Base-by-base conservation (phyloP, 2,797 vertebrate genomes). In the Huso huso region DNA sequence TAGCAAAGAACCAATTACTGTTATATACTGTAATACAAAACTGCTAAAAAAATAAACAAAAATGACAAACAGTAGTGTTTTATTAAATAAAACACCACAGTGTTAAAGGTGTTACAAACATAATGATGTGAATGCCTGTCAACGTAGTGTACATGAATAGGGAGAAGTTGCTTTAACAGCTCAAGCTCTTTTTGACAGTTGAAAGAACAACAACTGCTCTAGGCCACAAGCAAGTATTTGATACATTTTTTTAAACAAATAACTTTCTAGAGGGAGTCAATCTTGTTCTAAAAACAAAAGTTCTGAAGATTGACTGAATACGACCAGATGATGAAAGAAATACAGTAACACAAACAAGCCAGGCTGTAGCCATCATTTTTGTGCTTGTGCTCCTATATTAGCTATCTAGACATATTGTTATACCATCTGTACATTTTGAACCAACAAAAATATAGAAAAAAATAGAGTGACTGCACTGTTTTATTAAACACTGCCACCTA, bases 401-500 rank as follows among this genome's bases (percentile, higher is more conserved):
- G 49, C 23, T 15, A 60, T 49, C 65, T 58, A 60, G 49, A 55
- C 51, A 67, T 49, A 64, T 9, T 7, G 53, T 49, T 55, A 70
- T 18, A 48, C 52, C 48, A 50, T 37, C 23, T 37, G 23, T 4
- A 37, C 23, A 37, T 11, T 55, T 4, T 23, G 62, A 13, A 70
- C 7, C 10, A 52, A 69, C 23, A 37, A 37, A 37, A 37, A 37
- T 37, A 18, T 18, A 18, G 15, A 18, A 18, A 18, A 18, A 18
- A 18, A 23, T 8, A 49, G 9, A 6, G 9, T 37, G 6, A 53
- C 7, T 58, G 48, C 37, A 9, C 6, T 67, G 69, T 67, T 37
- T 49, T 67, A 70, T 67, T 67, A 65, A 70, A 70, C 65, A 70
- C 48, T 67, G 69, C 69, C 69, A 70, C 69, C 69, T 70, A 62